phyloP scores from a whole-genome alignment of 2,113 vertebrate genomes.

The Ictalurus punctatus region DNA sequence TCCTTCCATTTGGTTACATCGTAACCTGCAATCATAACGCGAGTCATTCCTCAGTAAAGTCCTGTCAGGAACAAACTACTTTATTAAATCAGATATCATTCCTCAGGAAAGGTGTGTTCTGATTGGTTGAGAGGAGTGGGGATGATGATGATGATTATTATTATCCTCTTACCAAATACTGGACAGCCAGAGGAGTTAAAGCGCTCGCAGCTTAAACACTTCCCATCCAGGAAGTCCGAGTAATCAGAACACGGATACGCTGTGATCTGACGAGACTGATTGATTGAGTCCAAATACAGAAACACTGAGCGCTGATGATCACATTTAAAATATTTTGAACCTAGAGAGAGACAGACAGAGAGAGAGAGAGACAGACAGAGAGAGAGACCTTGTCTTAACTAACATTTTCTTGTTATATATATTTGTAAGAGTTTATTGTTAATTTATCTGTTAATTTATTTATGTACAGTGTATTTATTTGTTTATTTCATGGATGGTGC shows the following conservation, averaged over 20 bases:
- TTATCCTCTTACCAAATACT: slow-evolving; percentile 76
- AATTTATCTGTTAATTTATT: no score
- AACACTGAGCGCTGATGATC: slow-evolving; percentile 90
- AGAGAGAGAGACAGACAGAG: not conserved
- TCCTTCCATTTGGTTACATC: slow-evolving; percentile 64
- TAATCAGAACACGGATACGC: slow-evolving; percentile 85
- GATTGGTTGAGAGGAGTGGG: not conserved
- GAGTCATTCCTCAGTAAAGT: not conserved
- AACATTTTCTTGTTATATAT: no score
- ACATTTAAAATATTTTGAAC: slow-evolving; percentile 82
- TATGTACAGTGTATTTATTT: no score
- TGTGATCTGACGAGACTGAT: slow-evolving; percentile 65
- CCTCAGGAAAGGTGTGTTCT: not conserved
- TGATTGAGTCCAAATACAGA: slow-evolving; percentile 80
- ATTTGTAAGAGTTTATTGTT: no score
- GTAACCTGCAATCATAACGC: slow-evolving; percentile 61
- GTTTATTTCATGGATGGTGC: no score
- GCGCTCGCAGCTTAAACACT: slow-evolving; percentile 76
- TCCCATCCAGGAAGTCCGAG: slow-evolving; percentile 78
- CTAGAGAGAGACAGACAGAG: slow-evolving; percentile 60
- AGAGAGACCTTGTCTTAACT: not conserved
- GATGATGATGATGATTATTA: not conserved
- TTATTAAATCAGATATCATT: not conserved
- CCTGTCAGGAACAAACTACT: not conserved
- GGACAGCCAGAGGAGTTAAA: slow-evolving; percentile 80